phyloP scores from a whole-genome alignment of 2,888 invertebrate genomes.

The Hydrotaea diabolus region DNA sequence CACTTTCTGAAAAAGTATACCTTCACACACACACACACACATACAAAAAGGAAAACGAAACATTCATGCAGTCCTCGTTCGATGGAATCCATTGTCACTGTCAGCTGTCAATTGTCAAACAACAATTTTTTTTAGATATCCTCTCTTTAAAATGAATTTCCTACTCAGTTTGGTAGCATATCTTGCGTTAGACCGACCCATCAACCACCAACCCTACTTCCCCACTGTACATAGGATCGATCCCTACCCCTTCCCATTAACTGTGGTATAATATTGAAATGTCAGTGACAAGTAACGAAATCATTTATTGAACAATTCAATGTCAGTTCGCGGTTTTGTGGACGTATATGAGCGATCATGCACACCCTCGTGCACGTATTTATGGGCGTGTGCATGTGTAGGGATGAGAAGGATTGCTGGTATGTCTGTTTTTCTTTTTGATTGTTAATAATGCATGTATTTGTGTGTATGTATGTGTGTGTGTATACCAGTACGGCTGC shows the following conservation, averaged over 20 bases:
- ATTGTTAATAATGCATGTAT: not conserved
- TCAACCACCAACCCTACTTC: not conserved
- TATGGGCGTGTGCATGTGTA: not conserved
- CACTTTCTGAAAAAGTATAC: not conserved
- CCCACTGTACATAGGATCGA: slow-evolving; percentile 12
- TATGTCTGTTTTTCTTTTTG: not conserved
- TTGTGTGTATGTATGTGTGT: not conserved
- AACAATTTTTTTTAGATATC: slow-evolving; percentile 51
- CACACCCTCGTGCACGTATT: not conserved
- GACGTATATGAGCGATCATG: not conserved
- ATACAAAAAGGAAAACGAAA: too few relatives aligned
- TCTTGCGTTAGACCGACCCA: not conserved
- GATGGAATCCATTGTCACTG: slow-evolving; percentile 58
- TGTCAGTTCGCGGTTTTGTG: slow-evolving; percentile 64
- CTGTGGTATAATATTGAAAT: slow-evolving; percentile 57
- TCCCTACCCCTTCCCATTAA: slow-evolving; percentile 17
- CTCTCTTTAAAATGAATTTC: slow-evolving; percentile 45
- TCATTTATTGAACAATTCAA: slow-evolving; percentile 66
- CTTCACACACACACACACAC: not conserved
- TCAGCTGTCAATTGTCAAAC: slow-evolving; percentile 65
- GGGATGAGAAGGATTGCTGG: not conserved
- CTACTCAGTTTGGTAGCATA: slow-evolving; percentile 26
- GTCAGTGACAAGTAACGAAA: slow-evolving; percentile 64
- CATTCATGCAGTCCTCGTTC: not conserved
- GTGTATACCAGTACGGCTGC: too few relatives aligned